A percentile compares a stretch with the other conserved stretches of the same genome.
Evolutionary conservation across 2,888 invertebrate genomes (phyloP).

Genomic region (Mayetiola destructor): DNA sequence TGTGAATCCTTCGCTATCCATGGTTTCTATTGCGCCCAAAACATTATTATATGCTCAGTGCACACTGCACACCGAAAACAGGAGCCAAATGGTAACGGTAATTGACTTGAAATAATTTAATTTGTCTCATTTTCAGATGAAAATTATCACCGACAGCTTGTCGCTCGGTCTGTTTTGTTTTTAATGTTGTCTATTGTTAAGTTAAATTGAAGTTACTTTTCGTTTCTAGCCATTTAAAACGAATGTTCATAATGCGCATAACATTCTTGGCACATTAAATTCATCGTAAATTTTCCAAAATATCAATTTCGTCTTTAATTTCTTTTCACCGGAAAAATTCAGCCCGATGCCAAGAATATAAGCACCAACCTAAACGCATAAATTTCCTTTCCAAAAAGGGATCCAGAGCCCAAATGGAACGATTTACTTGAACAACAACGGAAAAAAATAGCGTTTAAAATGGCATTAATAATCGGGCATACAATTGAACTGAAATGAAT

Average conservation of each 20-base stretch:
- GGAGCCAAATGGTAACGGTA: background rate
- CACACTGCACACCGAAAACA: no score
- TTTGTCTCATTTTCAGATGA: constrained; percentile 3
- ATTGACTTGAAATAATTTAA: constrained; percentile 13
- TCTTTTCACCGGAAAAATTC: constrained; percentile 1
- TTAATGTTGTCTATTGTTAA: background rate
- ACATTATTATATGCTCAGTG: no score
- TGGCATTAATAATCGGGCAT: background rate
- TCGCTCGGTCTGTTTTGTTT: background rate
- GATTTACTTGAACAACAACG: background rate
- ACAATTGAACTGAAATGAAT: constrained; percentile 12
- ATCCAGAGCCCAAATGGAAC: no score
- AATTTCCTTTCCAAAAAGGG: background rate
- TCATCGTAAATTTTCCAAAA: background rate
- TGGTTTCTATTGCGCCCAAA: no score
- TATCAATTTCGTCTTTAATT: constrained; percentile 3
- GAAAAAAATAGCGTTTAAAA: background rate
- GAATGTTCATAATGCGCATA: no score
- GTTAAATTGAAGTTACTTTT: background rate
- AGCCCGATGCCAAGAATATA: background rate
- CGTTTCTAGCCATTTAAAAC: no score
- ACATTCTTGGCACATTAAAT: background rate
- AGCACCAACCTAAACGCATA: background rate
- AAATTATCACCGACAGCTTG: constrained; percentile 5
- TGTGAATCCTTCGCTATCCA: no score